Evolutionary conservation across 2,888 invertebrate genomes (phyloP), one percentile per base, ranked within the genome.

Genomic region (Tipula lateralis): DNA sequence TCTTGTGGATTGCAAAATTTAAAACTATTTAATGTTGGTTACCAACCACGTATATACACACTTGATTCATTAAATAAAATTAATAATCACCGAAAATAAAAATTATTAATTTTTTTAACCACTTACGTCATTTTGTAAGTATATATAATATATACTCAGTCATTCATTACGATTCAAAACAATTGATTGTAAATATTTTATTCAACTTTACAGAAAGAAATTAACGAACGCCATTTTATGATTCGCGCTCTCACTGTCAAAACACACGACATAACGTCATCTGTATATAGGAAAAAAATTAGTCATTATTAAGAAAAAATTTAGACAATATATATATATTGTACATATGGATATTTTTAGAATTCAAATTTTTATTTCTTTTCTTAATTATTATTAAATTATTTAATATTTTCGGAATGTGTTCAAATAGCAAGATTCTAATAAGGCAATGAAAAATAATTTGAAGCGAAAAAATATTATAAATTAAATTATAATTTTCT

Each of bases 341-440:
- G n/a, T n/a, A n/a, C n/a, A n/a, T n/a, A n/a, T n/a, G n/a, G n/a
- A 66, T 66, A 66, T 66, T 66, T 66, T 66, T 66, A 66, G 66
- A 66, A 66, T 24, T 12, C 7, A 66, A 66, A 66, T 66, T n/a
- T 66, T 44, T 66, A 12, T 44, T 24, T 66, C 66, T 24, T 24
- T 66, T 66, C 66, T 66, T 66, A 66, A 66, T 66, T 66, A 66
- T 66, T 66, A 66, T 66, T 66, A 66, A 66, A 66, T 66, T 66
- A 66, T 66, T 66, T 66, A 66, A 66, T 44, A 44, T 44, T 44
- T 44, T 44, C n/a, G 13, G 44, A 44, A 44, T n/a, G n/a, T 44
- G n/a, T 44, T 44, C 16, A 44, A 44, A 44, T 66, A 66, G 66
- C 24, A 9, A 66, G 66, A 66, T 66, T 66, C 66, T 66, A 66